Evolutionary conservation across 2,888 invertebrate species (phyloP).

Genomic region (Nowickia ferox): DNA sequence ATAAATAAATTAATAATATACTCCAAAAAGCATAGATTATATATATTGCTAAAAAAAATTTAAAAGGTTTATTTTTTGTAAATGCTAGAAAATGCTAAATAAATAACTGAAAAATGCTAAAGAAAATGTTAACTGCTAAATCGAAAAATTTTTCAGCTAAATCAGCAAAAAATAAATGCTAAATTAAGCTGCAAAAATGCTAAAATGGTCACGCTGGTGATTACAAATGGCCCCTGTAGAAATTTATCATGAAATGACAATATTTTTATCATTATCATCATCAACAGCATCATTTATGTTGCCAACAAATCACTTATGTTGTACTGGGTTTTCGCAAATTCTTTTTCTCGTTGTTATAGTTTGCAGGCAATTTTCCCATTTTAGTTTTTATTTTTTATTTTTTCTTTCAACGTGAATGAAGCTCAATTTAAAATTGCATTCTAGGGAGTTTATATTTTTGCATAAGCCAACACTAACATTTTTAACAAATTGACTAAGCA

Average conservation of each 20-base stretch:
- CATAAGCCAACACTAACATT: not conserved
- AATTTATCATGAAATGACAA: not conserved
- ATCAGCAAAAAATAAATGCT: too few relatives aligned
- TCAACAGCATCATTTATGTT: conserved; percentile 59
- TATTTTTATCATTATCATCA: conserved; percentile 59
- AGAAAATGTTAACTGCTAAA: too few relatives aligned
- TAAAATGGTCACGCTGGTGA: too few relatives aligned
- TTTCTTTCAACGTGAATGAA: conserved; percentile 49
- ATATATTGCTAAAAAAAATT: too few relatives aligned
- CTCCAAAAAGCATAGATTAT: too few relatives aligned
- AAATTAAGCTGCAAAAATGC: too few relatives aligned
- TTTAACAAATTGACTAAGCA: not conserved
- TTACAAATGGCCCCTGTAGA: not conserved
- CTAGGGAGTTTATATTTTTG: conserved; percentile 54
- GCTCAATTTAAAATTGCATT: conserved; percentile 69
- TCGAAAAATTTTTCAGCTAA: too few relatives aligned
- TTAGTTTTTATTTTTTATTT: conserved; percentile 25
- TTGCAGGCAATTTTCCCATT: not conserved
- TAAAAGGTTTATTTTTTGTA: too few relatives aligned
- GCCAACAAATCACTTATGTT: conserved; percentile 66
- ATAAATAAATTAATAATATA: too few relatives aligned
- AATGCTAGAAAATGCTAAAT: too few relatives aligned
- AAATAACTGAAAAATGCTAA: too few relatives aligned
- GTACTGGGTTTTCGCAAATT: conserved; percentile 51
- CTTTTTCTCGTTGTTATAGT: conserved; percentile 22